Percentiles rank a stretch among this genome's conserved stretches.
phyloP scores from a whole-genome alignment of 2,888 invertebrate species.

The Nymphalis c-album region DNA sequence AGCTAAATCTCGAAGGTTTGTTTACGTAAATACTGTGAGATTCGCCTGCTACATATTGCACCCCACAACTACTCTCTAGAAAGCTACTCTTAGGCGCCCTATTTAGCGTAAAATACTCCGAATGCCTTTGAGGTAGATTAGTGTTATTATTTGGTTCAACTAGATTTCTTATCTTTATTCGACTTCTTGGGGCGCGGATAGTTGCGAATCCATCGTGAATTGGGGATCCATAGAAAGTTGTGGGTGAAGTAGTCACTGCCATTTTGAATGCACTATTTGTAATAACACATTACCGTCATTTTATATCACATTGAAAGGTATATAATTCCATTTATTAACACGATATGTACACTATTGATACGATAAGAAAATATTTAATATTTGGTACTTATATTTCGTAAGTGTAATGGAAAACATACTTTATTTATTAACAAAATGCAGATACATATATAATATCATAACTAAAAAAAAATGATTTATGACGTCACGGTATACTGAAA shows the following conservation, averaged over 20 bases:
- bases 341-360: background rate
- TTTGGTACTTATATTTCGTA: background rate
- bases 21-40: constrained; percentile 47
- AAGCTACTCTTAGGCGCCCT: constrained; percentile 71
- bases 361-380: background rate
- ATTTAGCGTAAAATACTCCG: constrained; percentile 77
- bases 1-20: constrained; percentile 66
- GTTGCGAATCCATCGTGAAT: constrained; percentile 94
- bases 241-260: constrained; percentile 71
- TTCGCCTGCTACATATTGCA: constrained; percentile 64
- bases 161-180: constrained; percentile 75
- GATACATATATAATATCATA: too few species aligned
- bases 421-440: background rate
- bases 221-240: constrained; percentile 78
- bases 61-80: constrained; percentile 66
- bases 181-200: constrained; percentile 84
- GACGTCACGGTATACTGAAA: too few species aligned
- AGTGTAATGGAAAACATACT: constrained; percentile 22
- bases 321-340: background rate
- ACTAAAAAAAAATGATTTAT: too few species aligned
- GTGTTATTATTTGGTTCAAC: constrained; percentile 68
- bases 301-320: constrained; percentile 9
- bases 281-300: constrained; percentile 15
- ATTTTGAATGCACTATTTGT: constrained; percentile 36
- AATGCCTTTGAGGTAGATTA: constrained; percentile 76